phyloP scores from a whole-genome alignment of 2,888 invertebrate genomes.

The Reticulitermes lucifugus region DNA sequence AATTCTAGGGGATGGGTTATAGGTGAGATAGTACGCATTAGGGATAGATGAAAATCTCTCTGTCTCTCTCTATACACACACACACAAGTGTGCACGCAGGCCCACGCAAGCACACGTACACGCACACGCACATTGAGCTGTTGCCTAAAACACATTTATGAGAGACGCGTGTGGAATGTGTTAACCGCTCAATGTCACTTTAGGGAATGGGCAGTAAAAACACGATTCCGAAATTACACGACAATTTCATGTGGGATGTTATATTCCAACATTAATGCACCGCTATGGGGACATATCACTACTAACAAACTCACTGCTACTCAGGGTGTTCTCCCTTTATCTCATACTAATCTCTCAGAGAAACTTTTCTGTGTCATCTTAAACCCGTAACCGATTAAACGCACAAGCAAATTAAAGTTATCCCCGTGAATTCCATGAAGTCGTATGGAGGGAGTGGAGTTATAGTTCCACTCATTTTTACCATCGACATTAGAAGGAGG shows the following conservation, averaged over 20 bases:
- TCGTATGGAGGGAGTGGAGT: too few species aligned
- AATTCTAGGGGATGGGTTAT: not conserved
- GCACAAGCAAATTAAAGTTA: too few species aligned
- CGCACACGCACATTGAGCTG: not conserved
- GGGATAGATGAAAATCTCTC: not conserved
- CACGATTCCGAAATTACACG: not conserved
- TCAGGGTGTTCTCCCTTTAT: not conserved
- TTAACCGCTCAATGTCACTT: conserved; percentile 2
- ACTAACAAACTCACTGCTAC: not conserved
- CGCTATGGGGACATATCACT: not conserved
- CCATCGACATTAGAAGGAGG: too few species aligned
- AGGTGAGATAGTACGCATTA: not conserved
- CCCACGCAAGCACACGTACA: too few species aligned
- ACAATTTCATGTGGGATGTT: not conserved
- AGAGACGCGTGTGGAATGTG: not conserved
- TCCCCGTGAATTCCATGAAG: too few species aligned
- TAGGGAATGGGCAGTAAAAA: not conserved
- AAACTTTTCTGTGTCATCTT: too few species aligned
- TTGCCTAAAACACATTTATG: conserved; percentile 4
- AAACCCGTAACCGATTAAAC: too few species aligned
- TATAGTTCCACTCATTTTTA: too few species aligned
- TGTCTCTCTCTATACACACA: too few species aligned
- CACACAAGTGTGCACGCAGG: too few species aligned
- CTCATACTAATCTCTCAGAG: not conserved
- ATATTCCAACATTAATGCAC: not conserved